These are phyloP conservation scores for Gandaritis pyraliata DNA, from an alignment of 2,888 invertebrate genomes.

Conservation along the genomic window DNA sequence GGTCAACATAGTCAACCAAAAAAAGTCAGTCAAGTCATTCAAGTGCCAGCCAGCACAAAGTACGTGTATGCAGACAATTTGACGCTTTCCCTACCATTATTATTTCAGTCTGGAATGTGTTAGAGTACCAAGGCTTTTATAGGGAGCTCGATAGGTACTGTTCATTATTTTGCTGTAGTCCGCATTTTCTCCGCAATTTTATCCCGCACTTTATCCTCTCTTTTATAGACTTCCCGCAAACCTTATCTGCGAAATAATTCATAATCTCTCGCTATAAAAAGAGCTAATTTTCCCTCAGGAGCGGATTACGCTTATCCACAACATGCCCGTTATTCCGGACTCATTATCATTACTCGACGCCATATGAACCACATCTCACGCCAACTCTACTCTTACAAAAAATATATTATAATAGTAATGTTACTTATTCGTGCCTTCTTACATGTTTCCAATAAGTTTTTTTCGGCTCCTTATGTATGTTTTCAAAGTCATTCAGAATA, in stretches of 20 bases:
- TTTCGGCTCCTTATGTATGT: too few species aligned
- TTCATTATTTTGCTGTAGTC: constrained; percentile 3
- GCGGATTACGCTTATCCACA: constrained; percentile 29
- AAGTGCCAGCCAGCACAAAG: background rate
- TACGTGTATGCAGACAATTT: background rate
- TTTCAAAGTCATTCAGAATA: too few species aligned
- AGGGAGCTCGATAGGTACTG: background rate
- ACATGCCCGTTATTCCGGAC: constrained; percentile 17
- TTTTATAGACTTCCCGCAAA: constrained; percentile 34
- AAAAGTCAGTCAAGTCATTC: too few species aligned
- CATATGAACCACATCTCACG: background rate
- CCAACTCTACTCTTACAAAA: background rate
- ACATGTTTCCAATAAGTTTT: too few species aligned
- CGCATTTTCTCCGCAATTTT: constrained; percentile 22
- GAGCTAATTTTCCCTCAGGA: constrained; percentile 35
- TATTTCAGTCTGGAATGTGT: background rate
- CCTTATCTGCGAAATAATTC: constrained; percentile 34
- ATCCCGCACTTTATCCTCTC: constrained; percentile 27
- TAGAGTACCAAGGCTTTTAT: background rate
- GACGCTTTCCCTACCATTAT: background rate
- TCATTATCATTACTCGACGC: constrained; percentile 17
- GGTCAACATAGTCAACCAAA: too few species aligned
- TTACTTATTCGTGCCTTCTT: too few species aligned
- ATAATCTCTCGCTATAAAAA: constrained; percentile 36
- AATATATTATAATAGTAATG: background rate